Conservation (phyloP, 2,888 invertebrate genomes). For the Pristionchus exspectatus region DNA sequence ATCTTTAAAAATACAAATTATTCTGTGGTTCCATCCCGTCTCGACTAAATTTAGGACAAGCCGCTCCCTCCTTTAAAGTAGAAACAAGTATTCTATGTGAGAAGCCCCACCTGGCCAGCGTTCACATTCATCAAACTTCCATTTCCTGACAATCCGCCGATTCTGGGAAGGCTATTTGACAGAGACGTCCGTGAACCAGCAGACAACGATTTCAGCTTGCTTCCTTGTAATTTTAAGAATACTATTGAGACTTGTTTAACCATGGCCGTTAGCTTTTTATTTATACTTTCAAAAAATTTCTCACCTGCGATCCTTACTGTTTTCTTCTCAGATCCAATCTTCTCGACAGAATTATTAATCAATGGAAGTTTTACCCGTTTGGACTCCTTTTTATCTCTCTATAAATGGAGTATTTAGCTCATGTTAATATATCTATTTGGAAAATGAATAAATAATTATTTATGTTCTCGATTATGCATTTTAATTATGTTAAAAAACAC, state of each 20-base stretch:
- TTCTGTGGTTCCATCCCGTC: not conserved
- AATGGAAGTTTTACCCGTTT: slow-evolving; percentile 20
- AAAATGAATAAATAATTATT: no score
- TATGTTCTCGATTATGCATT: no score
- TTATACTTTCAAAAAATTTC: not conserved
- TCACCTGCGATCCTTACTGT: not conserved
- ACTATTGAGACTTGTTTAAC: no score
- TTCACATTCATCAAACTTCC: slow-evolving; percentile 7
- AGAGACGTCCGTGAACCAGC: slow-evolving; percentile 52
- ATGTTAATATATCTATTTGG: no score
- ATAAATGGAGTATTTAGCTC: not conserved
- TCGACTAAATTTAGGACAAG: not conserved
- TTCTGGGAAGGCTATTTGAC: slow-evolving; percentile 50
- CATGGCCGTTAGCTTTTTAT: no score
- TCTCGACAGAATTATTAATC: slow-evolving; percentile 52
- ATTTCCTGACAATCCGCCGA: slow-evolving; percentile 16
- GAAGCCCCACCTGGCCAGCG: not conserved
- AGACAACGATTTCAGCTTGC: slow-evolving; percentile 47
- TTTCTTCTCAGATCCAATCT: not conserved
- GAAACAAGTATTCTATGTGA: no score
- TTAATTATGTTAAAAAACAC: no score
- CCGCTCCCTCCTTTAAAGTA: no score
- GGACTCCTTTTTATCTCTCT: slow-evolving; percentile 25
- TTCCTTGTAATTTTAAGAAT: not conserved
- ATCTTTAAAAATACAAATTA: not conserved